Evolutionary conservation across 1,140 invertebrate species (phyloP), one percentile per base, ranked within the genome.

Genomic region (Bacillus rossius): DNA sequence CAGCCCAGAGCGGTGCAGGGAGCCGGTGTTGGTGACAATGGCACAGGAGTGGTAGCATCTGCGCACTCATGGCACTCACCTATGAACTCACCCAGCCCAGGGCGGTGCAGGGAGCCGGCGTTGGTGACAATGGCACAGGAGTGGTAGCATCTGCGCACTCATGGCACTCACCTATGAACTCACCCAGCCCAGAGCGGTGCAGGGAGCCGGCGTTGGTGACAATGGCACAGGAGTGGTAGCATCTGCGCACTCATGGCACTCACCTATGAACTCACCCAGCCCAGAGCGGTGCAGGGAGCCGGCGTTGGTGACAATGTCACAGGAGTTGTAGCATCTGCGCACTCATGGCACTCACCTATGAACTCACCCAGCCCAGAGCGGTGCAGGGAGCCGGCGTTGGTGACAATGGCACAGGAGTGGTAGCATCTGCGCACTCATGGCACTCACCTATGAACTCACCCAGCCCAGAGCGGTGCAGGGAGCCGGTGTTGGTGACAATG

Each of bases 41-140:
- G 85, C 88, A 71, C 88, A 91, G 8, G 77, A 85, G 59, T 85
- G 83, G 62, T 77, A 86, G n/a, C n/a, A n/a, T n/a, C n/a, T n/a
- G n/a, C n/a, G n/a, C n/a, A n/a, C n/a, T n/a, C n/a, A 45, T 7
- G 43, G 2, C 7, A 38, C 51, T 38, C 26, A 89, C 88, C 87
- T 63, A 91, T 91, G 62, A 87, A 84, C 26, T 76, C 70, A 54
- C 88, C 88, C 47, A 89, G 71, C 56, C 81, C 79, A 7, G 88
- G 89, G 40, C 82, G 79, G 2, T 79, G 75, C 57, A 90, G 69
- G 0, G 87, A 82, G 1, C 87, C 89, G 3, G 88, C 81, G 73
- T 85, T 91, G 2, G 86, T 82, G 3, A 91, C 84, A 59, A 91
- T 83, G 0, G 85, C 88, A 71, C 88, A 91, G 8, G 77, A 85